Base-by-base conservation (phyloP, 2,888 invertebrate species). In the Alviniconcha strummeri region DNA sequence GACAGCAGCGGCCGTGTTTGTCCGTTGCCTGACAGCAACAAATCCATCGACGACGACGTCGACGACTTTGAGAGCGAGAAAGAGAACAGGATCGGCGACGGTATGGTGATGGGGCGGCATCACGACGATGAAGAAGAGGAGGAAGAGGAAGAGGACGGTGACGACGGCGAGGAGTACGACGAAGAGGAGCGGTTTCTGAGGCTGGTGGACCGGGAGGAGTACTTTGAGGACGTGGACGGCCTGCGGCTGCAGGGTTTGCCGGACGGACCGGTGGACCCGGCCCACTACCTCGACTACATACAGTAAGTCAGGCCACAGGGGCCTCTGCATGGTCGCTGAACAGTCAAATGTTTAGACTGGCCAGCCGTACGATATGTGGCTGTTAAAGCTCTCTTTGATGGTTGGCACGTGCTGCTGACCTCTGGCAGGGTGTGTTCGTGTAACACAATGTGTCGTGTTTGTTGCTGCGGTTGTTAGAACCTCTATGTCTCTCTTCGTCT, bases 41-140 rank as follows among this genome's bases (percentile, higher is more conserved):
- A 55, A 55, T 5, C 54, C 55, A 52, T 0, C 72, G 19, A 19
- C 15, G 52, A 55, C 4, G 77, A 57, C 77, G 7, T 19, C 57
- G 82, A 82, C 54, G 82, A 82, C 67, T 55, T 76, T 36, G 82
- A 82, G 55, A 82, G 82, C 67, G 82, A 82, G 82, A 82, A 82
- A 55, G 82, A 82, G 76, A 82, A 82, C 82, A 76, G 76, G 57
- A 76, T 76, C 76, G 13, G 19, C 6, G 54, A 79, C 5, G 0
- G 52, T 7, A 17, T 9, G 60, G 60, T 8, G 6, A 9, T 11
- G 60, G 6, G 52, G 9, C 52, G 17, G 52, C 67, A 76, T 60
- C 36, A 57, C 19, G 64, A 82, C 64, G 81, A 74, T 15, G 60
- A 60, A 13, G 57, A 72, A 17, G n/a, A 55, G 71, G 56, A 54